phyloP scores from a whole-genome alignment of 2,113 vertebrate species.

The Abramis brama region DNA sequence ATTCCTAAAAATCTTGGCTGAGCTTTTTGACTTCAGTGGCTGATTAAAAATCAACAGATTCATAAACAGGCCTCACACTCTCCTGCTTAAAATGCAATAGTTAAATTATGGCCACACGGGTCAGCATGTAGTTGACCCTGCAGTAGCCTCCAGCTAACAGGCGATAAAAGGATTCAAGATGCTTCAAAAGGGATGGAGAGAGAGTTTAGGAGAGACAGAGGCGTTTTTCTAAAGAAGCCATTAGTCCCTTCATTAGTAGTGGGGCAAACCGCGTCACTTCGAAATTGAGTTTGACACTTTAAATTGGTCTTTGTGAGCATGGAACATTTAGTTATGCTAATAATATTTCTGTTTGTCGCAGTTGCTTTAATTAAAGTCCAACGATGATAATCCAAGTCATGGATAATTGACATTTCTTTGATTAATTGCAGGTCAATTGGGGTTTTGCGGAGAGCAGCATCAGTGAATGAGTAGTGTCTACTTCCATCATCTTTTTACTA shows the following conservation, averaged over 20 bases:
- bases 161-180: constrained; percentile 61
- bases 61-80: constrained; percentile 9
- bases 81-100: constrained; percentile 18
- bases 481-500: constrained; percentile 26
- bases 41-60: constrained; percentile 26
- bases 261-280: constrained; percentile 50
- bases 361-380: constrained; percentile 70
- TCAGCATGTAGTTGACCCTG: constrained; percentile 41
- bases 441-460: constrained; percentile 50
- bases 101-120: constrained; percentile 48
- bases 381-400: constrained; percentile 59
- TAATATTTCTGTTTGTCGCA: constrained; percentile 66
- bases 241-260: constrained; percentile 61
- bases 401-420: constrained; percentile 68
- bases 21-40: neutral
- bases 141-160: constrained; percentile 48
- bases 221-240: constrained; percentile 56
- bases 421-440: constrained; percentile 63
- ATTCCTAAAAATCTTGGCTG: neutral
- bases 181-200: neutral
- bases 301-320: constrained; percentile 61
- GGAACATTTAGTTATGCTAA: constrained; percentile 68
- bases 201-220: constrained; percentile 23
- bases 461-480: constrained; percentile 33
- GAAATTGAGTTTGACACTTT: constrained; percentile 66